A percentile compares a stretch with the other conserved stretches of the same genome.
Conservation (phyloP, 2,797 vertebrate genomes). For the Aphelocoma californica region DNA sequence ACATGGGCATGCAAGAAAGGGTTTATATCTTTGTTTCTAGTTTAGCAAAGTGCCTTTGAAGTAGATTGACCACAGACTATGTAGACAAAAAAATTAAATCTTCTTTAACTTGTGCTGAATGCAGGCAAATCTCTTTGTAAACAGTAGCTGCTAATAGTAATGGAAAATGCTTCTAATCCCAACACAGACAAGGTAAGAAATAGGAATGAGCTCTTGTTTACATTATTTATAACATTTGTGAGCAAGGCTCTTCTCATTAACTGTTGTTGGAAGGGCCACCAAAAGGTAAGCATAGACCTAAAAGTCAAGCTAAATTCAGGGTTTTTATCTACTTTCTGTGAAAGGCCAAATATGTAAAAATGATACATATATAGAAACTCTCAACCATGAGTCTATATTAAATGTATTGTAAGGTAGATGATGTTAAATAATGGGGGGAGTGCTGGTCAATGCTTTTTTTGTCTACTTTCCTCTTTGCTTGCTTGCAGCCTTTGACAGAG, state of each 20-base stretch:
- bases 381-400: background rate
- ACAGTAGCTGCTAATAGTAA: background rate
- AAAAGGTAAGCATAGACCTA: background rate
- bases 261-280: background rate
- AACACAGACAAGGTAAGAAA: background rate
- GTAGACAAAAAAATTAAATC: background rate
- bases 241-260: background rate
- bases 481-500: background rate
- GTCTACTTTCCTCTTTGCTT: background rate
- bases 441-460: background rate
- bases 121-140: constrained; percentile 15
- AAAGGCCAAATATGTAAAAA: background rate
- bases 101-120: constrained; percentile 19
- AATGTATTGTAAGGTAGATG: background rate
- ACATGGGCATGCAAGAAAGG: background rate
- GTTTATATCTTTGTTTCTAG: background rate
- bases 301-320: background rate
- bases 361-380: background rate
- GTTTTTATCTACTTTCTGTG: background rate
- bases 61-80: background rate
- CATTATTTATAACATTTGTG: background rate
- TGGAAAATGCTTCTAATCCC: background rate
- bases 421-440: background rate
- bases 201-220: background rate
- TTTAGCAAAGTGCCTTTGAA: constrained; percentile 44